Percentiles rank a stretch among this genome's conserved stretches.
phyloP scores from a whole-genome alignment of 2,888 invertebrate genomes.

The Eupelmus urozonus region DNA sequence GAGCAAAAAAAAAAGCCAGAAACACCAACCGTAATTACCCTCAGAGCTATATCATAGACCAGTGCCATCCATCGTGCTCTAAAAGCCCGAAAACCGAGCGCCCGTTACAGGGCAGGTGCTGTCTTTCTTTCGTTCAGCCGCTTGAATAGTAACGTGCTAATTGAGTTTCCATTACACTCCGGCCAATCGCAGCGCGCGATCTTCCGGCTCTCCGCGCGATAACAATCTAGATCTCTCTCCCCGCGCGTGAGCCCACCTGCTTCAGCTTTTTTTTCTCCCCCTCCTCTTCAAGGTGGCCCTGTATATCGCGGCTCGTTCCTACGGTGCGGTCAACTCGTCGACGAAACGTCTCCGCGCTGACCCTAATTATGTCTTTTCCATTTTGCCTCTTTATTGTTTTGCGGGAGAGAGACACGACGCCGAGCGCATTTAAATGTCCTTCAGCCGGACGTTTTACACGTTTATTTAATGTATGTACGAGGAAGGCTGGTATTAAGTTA shows the following conservation, averaged over 20 bases:
- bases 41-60: constrained; percentile 4
- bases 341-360: background rate
- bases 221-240: constrained; percentile 59
- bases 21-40: background rate
- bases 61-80: no score
- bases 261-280: background rate
- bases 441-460: background rate
- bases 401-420: background rate
- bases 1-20: constrained; percentile 3
- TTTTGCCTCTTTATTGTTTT: constrained; percentile 9
- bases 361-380: constrained; percentile 45
- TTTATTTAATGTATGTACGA: background rate
- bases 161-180: constrained; percentile 67
- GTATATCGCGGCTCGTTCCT: background rate
- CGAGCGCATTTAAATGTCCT: constrained; percentile 24
- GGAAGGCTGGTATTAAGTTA: constrained; percentile 30
- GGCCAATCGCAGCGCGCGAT: constrained; percentile 28
- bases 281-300: background rate
- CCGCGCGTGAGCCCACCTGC: constrained; percentile 54
- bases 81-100: no score
- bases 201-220: constrained; percentile 13
- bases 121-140: constrained; percentile 37
- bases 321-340: no score
- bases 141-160: constrained; percentile 62
- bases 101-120: constrained; percentile 52